phyloP scores from a whole-genome alignment of 2,113 vertebrate species.

The Orthonyx spaldingii region DNA sequence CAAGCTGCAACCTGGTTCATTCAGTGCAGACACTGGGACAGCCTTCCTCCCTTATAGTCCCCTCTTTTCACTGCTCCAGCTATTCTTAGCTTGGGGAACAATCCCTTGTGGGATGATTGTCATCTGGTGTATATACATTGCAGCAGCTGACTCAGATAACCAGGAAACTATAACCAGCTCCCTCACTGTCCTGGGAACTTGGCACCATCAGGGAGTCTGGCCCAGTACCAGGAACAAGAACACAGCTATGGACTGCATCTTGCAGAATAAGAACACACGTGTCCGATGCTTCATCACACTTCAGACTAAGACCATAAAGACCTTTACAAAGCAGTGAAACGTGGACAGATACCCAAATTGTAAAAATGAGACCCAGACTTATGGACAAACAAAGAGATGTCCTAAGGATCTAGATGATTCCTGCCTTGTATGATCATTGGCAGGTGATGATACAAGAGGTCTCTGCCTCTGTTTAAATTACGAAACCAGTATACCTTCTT shows the following conservation, averaged over 20 bases:
- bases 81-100: conserved; percentile 53
- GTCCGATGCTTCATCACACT: neutral
- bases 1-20: conserved; percentile 22
- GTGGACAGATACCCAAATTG: neutral
- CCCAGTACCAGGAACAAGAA: neutral
- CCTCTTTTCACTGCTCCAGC: conserved; percentile 23
- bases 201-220: neutral
- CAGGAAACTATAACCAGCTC: conserved; percentile 8
- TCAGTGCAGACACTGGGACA: neutral
- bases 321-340: neutral
- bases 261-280: neutral
- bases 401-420: neutral
- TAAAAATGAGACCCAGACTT: neutral
- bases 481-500: neutral
- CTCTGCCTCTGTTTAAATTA: neutral
- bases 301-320: neutral
- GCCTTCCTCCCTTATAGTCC: neutral
- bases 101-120: conserved; percentile 36
- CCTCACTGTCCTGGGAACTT: conserved; percentile 19
- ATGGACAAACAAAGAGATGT: neutral
- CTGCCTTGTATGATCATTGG: neutral
- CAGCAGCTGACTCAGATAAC: conserved; percentile 59
- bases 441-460: neutral
- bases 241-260: neutral
- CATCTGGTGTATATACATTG: conserved; percentile 61